Percentiles rank a stretch among this genome's conserved stretches.
Conservation (phyloP, 2,113 vertebrate genomes). For the Cygnus atratus region DNA sequence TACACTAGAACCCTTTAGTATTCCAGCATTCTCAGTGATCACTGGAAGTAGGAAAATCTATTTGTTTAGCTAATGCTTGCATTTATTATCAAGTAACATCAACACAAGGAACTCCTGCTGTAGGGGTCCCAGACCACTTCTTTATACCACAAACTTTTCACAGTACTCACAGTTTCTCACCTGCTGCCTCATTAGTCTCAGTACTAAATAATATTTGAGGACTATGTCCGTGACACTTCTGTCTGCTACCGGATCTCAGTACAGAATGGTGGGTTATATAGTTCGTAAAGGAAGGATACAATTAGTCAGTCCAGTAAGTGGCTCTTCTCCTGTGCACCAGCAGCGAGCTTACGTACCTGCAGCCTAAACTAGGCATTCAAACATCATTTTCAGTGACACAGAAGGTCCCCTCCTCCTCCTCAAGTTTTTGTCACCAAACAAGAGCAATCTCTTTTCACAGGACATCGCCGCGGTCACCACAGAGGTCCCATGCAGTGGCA, state of each 20-base stretch:
- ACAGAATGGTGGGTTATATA: too few species aligned
- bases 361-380: not conserved
- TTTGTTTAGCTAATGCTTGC: not conserved
- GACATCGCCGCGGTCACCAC: not conserved
- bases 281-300: not conserved
- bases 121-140: not conserved
- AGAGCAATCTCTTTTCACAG: not conserved
- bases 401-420: not conserved
- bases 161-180: not conserved
- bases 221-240: too few species aligned
- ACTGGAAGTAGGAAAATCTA: not conserved
- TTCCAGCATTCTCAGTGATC: rapidly evolving
- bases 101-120: not conserved
- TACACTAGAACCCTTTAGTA: not conserved
- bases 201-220: not conserved
- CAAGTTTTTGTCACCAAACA: not conserved
- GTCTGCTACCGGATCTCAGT: not conserved
- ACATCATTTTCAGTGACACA: too few species aligned
- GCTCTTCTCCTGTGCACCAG: not conserved
- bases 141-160: not conserved
- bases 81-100: not conserved
- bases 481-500: not conserved
- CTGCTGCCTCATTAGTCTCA: not conserved
- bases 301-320: too few species aligned
- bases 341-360: not conserved